Evolutionary conservation across 2,888 invertebrate species (phyloP), one percentile per base, ranked within the genome.

Genomic region (Drosophila monieri): DNA sequence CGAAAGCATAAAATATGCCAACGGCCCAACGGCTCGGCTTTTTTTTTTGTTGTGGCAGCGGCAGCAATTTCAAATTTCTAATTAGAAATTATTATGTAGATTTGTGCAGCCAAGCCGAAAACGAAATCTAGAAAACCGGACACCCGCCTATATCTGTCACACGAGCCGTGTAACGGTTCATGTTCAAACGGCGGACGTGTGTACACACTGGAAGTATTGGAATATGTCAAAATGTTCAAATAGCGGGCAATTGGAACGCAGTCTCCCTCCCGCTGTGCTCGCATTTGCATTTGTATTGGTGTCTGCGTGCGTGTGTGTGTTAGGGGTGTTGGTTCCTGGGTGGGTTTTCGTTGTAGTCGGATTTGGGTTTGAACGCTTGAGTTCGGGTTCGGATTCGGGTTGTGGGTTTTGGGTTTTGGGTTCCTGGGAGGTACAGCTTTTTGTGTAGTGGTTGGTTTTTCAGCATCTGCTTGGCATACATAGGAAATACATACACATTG

Each of bases 251-350:
- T 83, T 83, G 81, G 84, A 81, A 81, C 62, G 57, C 52, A 51
- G 30, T 55, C 59, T 49, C 55, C 65, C 48, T 54, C 55, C 55
- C 43, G 65, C 65, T 66, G 43, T 15, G 55, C 55, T 43, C 12
- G 27, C 30, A 18, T 35, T 21, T 32, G 14, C 25, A 10, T 30
- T 41, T 23, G 14, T n/a, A 8, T 23, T n/a, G 10, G 25, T 41
- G 51, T 61, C n/a, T 44, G 32, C 10, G 15, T 27, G 27, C 8
- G 46, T 37, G 66, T 47, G 57, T 65, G 77, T 41, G 66, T 78
- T 66, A 81, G 81, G 84, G 84, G 81, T 81, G 73, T 81, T 79
- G 84, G 81, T 81, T 84, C 76, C 78, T 80, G 84, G 84, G 84
- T 77, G 47, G 68, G 57, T 64, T 59, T 53, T 53, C 46, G 43